phyloP scores from a whole-genome alignment of 2,888 invertebrate genomes.

The Panopea generosa region DNA sequence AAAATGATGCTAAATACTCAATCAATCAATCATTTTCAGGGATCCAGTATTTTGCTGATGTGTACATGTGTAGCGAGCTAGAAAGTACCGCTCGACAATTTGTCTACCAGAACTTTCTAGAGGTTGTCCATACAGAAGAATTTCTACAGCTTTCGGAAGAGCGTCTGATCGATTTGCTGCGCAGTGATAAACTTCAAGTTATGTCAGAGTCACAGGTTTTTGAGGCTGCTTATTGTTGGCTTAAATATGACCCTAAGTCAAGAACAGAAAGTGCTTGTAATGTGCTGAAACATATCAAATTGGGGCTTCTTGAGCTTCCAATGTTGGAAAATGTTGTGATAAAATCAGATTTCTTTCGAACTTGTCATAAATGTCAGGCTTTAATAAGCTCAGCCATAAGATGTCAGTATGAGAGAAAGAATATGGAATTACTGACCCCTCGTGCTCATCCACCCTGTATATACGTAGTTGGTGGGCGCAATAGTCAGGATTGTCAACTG shows the following conservation, averaged over 20 bases:
- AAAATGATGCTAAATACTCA: too few species aligned
- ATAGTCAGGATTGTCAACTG: slow-evolving; percentile 82
- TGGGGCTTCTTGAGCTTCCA: slow-evolving; percentile 78
- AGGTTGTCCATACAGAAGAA: slow-evolving; percentile 82
- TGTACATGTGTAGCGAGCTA: slow-evolving; percentile 82
- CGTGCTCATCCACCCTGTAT: slow-evolving; percentile 82
- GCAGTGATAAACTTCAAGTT: slow-evolving; percentile 82
- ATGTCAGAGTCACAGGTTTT: slow-evolving; percentile 80
- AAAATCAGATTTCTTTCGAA: slow-evolving; percentile 79
- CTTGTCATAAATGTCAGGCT: slow-evolving; percentile 82
- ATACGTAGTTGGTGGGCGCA: slow-evolving; percentile 83
- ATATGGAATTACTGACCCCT: slow-evolving; percentile 73
- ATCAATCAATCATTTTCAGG: too few species aligned
- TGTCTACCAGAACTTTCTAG: slow-evolving; percentile 82
- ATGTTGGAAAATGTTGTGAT: slow-evolving; percentile 81
- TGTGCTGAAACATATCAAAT: slow-evolving; percentile 79
- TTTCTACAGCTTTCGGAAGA: slow-evolving; percentile 80
- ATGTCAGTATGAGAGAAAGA: slow-evolving; percentile 76
- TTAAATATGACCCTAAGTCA: slow-evolving; percentile 75
- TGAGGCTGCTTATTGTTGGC: slow-evolving; percentile 81
- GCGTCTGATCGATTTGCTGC: slow-evolving; percentile 74
- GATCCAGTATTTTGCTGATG: slow-evolving; percentile 82
- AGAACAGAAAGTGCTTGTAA: slow-evolving; percentile 73
- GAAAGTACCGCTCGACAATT: slow-evolving; percentile 78
- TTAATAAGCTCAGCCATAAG: slow-evolving; percentile 80